Evolutionary conservation across 2,888 invertebrate species (phyloP).

Genomic region (Drosophila niveifrons): DNA sequence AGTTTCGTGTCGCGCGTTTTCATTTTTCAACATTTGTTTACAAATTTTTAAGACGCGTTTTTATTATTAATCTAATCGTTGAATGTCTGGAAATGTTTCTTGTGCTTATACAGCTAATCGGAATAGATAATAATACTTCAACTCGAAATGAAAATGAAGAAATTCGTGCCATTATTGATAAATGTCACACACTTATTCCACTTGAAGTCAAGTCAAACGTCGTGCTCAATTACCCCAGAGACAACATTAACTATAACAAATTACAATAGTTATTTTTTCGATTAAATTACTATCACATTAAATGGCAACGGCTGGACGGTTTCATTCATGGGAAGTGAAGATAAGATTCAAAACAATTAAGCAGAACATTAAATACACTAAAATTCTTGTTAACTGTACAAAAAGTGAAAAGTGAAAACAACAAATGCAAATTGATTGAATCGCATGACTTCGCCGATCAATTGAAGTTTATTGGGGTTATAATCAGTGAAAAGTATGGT

Average conservation of each 20-base stretch:
- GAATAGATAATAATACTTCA: constrained; percentile 56
- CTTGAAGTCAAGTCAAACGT: constrained; percentile 37
- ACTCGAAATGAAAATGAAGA: constrained; percentile 16
- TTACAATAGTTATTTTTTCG: constrained; percentile 5
- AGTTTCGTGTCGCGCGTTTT: constrained; percentile 5
- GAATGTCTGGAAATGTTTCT: constrained; percentile 24
- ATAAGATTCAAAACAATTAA: not conserved
- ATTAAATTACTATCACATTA: not conserved
- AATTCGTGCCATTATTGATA: constrained; percentile 48
- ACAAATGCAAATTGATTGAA: constrained; percentile 17
- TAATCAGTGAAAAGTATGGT: constrained; percentile 21
- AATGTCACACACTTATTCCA: constrained; percentile 24
- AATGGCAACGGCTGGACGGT: not conserved
- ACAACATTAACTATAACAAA: not conserved
- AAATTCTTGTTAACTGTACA: not conserved
- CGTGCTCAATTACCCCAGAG: not conserved
- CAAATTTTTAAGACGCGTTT: constrained; percentile 24
- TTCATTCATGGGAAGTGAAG: not conserved
- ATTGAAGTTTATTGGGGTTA: constrained; percentile 44
- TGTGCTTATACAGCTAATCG: constrained; percentile 41
- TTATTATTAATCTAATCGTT: constrained; percentile 53
- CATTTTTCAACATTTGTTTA: constrained; percentile 24
- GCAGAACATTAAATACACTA: not conserved
- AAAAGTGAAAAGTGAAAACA: not conserved
- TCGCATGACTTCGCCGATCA: constrained; percentile 31